These are phyloP conservation scores for Amphipyra berbera DNA, from an alignment of 2,888 invertebrate species.

Conservation along the genomic window DNA sequence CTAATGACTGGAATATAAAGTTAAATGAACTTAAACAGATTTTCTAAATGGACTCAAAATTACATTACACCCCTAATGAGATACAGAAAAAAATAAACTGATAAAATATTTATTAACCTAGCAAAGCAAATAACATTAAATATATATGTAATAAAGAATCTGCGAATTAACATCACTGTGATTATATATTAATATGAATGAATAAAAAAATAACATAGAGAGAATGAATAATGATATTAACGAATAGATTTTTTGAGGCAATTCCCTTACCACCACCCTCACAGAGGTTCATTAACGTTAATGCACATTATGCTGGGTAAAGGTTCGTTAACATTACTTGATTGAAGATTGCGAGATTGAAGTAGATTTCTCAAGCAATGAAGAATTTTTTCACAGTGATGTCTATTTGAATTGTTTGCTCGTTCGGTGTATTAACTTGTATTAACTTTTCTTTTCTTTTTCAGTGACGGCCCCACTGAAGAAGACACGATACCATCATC, in stretches of 20 bases:
- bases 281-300: too few species aligned
- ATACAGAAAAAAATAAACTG: conserved; percentile 2
- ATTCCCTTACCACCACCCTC: too few species aligned
- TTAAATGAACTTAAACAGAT: background rate
- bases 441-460: conserved; percentile 42
- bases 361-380: too few species aligned
- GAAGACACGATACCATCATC: conserved; percentile 81
- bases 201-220: background rate
- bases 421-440: too few species aligned
- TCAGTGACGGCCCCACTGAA: conserved; percentile 78
- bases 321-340: too few species aligned
- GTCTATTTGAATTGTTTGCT: too few species aligned
- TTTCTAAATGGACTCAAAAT: background rate
- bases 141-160: conserved; percentile 22
- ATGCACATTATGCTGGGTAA: too few species aligned
- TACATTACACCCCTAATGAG: background rate
- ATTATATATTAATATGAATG: too few species aligned
- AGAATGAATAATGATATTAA: background rate
- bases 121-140: conserved; percentile 19
- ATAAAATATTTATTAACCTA: conserved; percentile 24
- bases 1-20: background rate
- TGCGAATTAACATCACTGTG: background rate
- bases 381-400: too few species aligned
- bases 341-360: too few species aligned
- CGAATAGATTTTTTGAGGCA: too few species aligned